A percentile compares a stretch with the other conserved stretches of the same genome.
Evolutionary conservation across 2,888 invertebrate species (phyloP).

Genomic region (Platycnemis pennipes): DNA sequence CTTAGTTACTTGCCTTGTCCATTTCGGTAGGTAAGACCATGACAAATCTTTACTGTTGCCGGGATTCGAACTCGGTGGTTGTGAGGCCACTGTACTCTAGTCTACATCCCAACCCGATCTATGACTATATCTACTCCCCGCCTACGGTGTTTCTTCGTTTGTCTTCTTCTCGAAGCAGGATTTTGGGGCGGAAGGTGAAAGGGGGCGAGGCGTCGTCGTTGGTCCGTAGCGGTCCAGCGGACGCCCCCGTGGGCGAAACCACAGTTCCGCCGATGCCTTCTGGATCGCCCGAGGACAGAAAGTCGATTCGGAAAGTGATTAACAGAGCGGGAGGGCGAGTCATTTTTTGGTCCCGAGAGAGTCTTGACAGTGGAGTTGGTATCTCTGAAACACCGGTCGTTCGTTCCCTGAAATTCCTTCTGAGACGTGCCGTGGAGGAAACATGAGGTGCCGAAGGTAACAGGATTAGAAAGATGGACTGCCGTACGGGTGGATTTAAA

Average conservation of each 20-base stretch:
- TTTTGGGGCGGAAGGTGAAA: background rate
- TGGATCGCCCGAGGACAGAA: slow-evolving; percentile 10
- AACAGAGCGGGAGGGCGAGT: background rate
- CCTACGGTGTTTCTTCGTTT: background rate
- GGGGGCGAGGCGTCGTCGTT: background rate
- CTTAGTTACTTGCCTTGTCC: too few relatives aligned
- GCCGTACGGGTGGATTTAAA: too few relatives aligned
- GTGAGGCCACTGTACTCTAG: too few relatives aligned
- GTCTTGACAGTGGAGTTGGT: background rate
- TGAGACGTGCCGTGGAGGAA: background rate
- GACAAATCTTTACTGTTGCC: too few relatives aligned
- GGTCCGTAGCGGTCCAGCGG: background rate
- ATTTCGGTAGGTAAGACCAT: too few relatives aligned
- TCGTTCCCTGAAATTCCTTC: background rate
- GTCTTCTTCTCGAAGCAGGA: background rate
- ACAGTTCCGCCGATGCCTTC: background rate
- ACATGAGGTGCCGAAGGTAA: too few relatives aligned
- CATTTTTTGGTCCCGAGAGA: background rate
- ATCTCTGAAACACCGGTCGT: background rate
- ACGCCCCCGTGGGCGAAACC: background rate
- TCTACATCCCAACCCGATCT: too few relatives aligned
- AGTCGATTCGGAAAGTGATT: slow-evolving; percentile 27
- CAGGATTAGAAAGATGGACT: too few relatives aligned
- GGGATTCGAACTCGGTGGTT: too few relatives aligned
- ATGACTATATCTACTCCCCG: too few relatives aligned